A percentile compares a stretch with the other conserved stretches of the same genome.
Conservation (phyloP, 2,113 vertebrate genomes). For the Columbina picui region DNA sequence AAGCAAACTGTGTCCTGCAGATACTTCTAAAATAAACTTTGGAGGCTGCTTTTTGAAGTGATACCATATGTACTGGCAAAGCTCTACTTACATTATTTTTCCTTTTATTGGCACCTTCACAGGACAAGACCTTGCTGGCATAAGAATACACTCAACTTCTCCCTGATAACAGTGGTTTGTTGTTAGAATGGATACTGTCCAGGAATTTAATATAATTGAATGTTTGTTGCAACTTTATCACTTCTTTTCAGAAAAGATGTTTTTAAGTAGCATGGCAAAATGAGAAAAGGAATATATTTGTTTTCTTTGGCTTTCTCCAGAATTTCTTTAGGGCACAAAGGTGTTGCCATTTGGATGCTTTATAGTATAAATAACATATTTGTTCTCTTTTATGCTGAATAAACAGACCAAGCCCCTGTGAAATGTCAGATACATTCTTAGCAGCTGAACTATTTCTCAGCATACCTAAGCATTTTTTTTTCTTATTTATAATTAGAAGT, state of each 20-base stretch:
- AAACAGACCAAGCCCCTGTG: not conserved
- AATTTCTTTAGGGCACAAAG: conserved; percentile 33
- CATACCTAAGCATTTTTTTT: conserved; percentile 43
- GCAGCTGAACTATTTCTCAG: not conserved
- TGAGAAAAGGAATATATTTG: conserved; percentile 12
- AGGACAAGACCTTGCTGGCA: not conserved
- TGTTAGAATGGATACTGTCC: conserved; percentile 1
- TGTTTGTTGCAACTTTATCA: not conserved
- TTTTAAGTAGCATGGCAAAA: conserved; percentile 6
- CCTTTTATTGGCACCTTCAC: not conserved
- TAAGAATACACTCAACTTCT: not conserved
- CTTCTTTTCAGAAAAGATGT: not conserved
- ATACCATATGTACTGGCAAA: not conserved
- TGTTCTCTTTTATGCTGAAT: conserved; percentile 34
- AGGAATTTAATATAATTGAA: not conserved
- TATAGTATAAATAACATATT: conserved; percentile 34
- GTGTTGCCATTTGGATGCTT: conserved; percentile 34
- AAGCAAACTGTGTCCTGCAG: not conserved
- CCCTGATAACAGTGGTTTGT: not conserved
- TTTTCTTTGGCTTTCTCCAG: not conserved
- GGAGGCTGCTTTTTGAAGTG: not conserved
- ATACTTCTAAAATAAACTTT: not conserved
- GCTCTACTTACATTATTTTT: not conserved
- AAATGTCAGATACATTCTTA: conserved; percentile 54
- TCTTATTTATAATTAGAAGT: conserved; percentile 39